Evolutionary conservation across 2,797 vertebrate species (phyloP).

Genomic region (Austrolebias charrua): DNA sequence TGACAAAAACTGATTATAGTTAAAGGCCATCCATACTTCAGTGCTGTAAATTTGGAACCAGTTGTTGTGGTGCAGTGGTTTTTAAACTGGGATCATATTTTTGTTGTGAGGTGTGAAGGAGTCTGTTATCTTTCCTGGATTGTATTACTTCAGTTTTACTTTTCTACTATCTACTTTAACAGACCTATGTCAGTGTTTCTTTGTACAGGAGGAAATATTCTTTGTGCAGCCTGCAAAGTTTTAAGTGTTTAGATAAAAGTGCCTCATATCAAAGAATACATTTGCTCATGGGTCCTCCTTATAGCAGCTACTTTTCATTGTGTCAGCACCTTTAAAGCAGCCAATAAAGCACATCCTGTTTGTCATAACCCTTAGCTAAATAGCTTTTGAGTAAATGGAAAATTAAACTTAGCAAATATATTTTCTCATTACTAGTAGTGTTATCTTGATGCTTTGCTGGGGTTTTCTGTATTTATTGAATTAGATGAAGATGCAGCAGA

Average conservation of each 20-base stretch:
- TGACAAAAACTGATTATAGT: too few species aligned
- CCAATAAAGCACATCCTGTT: conserved; percentile 7
- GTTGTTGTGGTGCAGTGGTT: not conserved
- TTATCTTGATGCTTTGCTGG: conserved; percentile 16
- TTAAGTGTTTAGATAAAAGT: conserved; percentile 37
- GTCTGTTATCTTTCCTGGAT: conserved; percentile 1
- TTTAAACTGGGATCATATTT: not conserved
- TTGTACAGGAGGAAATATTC: conserved; percentile 27
- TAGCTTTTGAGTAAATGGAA: conserved; percentile 21
- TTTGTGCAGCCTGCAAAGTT: conserved; percentile 32
- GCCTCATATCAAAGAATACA: conserved; percentile 24
- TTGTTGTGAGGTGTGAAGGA: too few species aligned
- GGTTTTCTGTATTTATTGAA: conserved; percentile 20
- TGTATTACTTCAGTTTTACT: not conserved
- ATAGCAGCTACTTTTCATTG: conserved; percentile 20
- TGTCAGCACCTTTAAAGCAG: conserved; percentile 22
- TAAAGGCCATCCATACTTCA: too few species aligned
- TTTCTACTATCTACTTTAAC: not conserved
- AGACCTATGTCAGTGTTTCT: conserved; percentile 23
- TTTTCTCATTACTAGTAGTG: conserved; percentile 14
- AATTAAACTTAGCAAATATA: conserved; percentile 22
- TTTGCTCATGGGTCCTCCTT: conserved; percentile 14
- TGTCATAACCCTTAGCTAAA: conserved; percentile 15
- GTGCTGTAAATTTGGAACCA: not conserved
- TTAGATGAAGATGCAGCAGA: conserved; percentile 42